Conservation (phyloP, 1,140 invertebrate genomes). For the Pseudomyrmex flavicornis region DNA sequence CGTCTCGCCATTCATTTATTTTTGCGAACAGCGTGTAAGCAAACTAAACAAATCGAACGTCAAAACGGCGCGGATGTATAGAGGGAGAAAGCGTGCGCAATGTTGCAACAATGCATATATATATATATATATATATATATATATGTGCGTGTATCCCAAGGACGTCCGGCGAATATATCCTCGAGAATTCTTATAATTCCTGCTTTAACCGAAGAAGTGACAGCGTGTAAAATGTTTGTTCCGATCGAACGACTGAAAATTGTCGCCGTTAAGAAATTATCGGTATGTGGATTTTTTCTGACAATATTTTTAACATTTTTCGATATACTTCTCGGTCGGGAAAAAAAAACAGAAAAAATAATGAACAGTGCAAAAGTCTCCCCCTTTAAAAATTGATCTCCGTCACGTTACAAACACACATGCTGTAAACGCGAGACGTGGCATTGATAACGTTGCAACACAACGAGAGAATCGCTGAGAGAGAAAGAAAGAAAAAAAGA, state of each 20-base stretch:
- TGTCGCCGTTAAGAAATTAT: too few relatives aligned
- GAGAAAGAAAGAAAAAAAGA: too few relatives aligned
- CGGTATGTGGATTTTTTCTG: too few relatives aligned
- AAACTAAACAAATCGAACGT: constrained; percentile 18
- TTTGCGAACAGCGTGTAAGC: not conserved
- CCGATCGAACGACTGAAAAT: too few relatives aligned
- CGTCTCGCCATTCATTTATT: not conserved
- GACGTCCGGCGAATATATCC: not conserved
- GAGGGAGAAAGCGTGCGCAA: not conserved
- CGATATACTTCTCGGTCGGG: too few relatives aligned
- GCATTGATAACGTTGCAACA: constrained; percentile 40
- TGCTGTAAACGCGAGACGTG: constrained; percentile 32
- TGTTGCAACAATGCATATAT: constrained; percentile 2
- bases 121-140: too few relatives aligned
- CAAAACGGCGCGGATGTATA: not conserved
- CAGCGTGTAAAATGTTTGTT: too few relatives aligned
- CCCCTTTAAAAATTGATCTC: not conserved
- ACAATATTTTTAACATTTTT: too few relatives aligned
- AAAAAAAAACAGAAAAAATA: too few relatives aligned
- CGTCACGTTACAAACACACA: not conserved
- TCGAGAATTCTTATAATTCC: not conserved
- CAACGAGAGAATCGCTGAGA: not conserved
- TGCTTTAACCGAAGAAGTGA: not conserved
- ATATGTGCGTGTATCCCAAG: not conserved
- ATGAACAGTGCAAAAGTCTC: not conserved